Evolutionary conservation across 2,113 vertebrate species (phyloP), one percentile per base, ranked within the genome.

Genomic region (Lepus europaeus): DNA sequence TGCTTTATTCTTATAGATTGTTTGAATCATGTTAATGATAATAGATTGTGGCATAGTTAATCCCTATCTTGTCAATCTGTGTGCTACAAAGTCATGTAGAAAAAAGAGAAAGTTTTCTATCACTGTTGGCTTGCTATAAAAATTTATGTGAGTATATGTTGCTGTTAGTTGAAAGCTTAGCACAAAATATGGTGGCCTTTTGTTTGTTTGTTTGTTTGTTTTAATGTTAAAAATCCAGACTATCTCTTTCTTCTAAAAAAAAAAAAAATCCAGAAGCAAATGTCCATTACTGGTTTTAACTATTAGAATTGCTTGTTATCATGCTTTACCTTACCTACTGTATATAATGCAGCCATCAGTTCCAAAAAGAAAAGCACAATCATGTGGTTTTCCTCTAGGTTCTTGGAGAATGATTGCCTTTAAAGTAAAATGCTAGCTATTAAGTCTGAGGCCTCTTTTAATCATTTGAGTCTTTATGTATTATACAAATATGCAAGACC

Each of bases 401-500:
- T 96, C 77, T 82, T 89, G 68, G 56, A 84, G 66, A 95, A 95
- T 84, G 49, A 96, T 83, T 88, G n/a, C 33, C 88, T 95, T 91
- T 95, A 96, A 89, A 95, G 72, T 49, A 87, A 97, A 97, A 92
- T 66, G 90, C 56, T 89, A 90, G 59, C 95, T 95, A 64, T 93
- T 94, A 95, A 90, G 49, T 92, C 53, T 95, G 94, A 96, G 95
- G 89, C 79, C 66, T 94, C 36, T 92, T 96, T 97, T 97, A 97
- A 97, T 97, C 88, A 96, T 87, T 49, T 33, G 45, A 53, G 59
- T 19, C 82, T 92, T 94, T 95, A 79, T 76, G 56, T 87, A 89
- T 91, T 94, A 93, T 74, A 98, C 85, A 97, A 96, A 98, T 95
- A 98, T 96, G 96, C 87, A 97, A 86, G 53, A 94, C 29, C 59